A percentile compares a stretch with the other conserved stretches of the same genome.
These are phyloP conservation scores for Sympetrum striolatum DNA, from an alignment of 2,888 invertebrate genomes.

Conservation along the genomic window DNA sequence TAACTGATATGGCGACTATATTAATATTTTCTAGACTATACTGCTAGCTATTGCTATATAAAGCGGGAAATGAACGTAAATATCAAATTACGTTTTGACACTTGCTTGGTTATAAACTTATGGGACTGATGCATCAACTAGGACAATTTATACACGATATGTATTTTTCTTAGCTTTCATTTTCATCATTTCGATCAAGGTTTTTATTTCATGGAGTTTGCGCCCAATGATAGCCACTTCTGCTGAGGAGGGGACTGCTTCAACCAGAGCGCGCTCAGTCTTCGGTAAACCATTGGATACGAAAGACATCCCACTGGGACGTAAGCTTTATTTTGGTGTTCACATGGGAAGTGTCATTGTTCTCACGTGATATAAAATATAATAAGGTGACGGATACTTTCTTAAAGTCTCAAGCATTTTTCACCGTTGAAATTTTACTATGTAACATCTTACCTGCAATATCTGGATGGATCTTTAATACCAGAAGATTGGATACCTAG, in stretches of 20 bases:
- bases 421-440: background rate
- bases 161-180: too few species aligned
- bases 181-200: background rate
- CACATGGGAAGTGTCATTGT: background rate
- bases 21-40: too few species aligned
- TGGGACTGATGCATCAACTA: too few species aligned
- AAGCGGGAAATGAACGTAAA: too few species aligned
- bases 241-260: background rate
- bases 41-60: too few species aligned
- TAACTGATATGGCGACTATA: too few species aligned
- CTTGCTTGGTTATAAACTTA: too few species aligned
- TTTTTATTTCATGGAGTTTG: background rate
- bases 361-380: background rate
- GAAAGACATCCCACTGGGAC: background rate
- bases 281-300: background rate
- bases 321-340: background rate
- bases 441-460: background rate
- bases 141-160: too few species aligned
- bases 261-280: background rate
- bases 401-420: background rate
- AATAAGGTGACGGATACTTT: background rate
- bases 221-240: background rate
- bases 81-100: too few species aligned
- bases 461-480: background rate
- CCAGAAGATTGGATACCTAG: background rate